Evolutionary conservation across 2,797 vertebrate genomes (phyloP).

Genomic region (Onychomys leucogaster): DNA sequence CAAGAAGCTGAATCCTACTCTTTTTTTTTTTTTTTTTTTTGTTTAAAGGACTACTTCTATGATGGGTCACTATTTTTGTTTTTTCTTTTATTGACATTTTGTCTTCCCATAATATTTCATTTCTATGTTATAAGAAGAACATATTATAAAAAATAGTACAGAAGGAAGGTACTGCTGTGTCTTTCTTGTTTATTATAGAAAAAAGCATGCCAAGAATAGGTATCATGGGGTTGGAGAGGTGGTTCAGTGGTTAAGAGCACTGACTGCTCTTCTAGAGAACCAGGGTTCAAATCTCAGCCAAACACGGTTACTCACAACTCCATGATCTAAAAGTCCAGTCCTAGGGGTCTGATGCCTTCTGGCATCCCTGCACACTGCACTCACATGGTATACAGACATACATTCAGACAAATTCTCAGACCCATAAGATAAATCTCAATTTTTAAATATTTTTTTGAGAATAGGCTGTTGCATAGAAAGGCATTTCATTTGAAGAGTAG

Average conservation of each 20-base stretch:
- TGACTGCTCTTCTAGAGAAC: not conserved
- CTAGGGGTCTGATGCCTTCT: not conserved
- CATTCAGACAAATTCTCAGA: not conserved
- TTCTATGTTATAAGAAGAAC: not conserved
- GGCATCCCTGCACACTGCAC: not conserved
- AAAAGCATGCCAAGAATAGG: not conserved
- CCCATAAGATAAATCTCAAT: not conserved
- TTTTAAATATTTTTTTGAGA: not conserved
- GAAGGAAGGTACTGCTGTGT: not conserved
- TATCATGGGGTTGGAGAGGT: not conserved
- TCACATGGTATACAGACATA: not conserved
- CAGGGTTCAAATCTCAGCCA: not conserved
- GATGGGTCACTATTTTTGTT: not conserved
- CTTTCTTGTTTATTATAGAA: not conserved
- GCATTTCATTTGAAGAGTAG: not conserved
- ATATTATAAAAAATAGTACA: not conserved
- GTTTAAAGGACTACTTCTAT: not conserved
- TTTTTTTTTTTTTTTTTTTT: too few relatives aligned
- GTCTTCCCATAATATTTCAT: slow-evolving; percentile 42
- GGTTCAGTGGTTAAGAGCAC: not conserved
- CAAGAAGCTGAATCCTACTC: not conserved
- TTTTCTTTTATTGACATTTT: not conserved
- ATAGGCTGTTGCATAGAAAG: not conserved
- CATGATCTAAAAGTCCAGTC: not conserved
- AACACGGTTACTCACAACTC: not conserved